Conservation (phyloP, 2,797 vertebrate genomes). For the Centroberyx gerrardi region DNA sequence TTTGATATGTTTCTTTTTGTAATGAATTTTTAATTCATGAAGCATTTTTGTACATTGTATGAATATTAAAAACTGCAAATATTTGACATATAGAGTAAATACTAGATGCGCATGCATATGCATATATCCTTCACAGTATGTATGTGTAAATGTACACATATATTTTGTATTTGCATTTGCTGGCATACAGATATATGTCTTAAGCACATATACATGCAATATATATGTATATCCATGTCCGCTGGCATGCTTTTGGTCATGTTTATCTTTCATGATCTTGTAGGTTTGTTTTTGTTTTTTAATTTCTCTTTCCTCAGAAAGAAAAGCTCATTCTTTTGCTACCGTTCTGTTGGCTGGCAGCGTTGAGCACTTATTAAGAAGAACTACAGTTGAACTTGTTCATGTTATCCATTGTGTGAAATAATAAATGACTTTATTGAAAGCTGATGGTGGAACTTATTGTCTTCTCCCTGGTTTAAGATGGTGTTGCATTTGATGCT, state of each 20-base stretch:
- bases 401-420: slow-evolving; percentile 99
- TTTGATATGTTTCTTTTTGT: slow-evolving; percentile 99
- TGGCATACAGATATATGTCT: slow-evolving; percentile 88
- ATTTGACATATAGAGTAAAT: slow-evolving; percentile 91
- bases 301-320: slow-evolving; percentile 88
- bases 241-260: slow-evolving; percentile 99
- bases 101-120: slow-evolving; percentile 89
- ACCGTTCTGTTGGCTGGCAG: slow-evolving; percentile 96
- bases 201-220: slow-evolving; percentile 88
- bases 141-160: slow-evolving; percentile 88
- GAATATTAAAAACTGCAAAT: slow-evolving; percentile 91
- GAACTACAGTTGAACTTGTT: slow-evolving; percentile 97
- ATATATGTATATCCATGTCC: slow-evolving; percentile 91
- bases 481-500: slow-evolving; percentile 17
- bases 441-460: slow-evolving; percentile 68
- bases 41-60: slow-evolving; percentile 99
- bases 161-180: slow-evolving; percentile 88
- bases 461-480: slow-evolving; percentile 48
- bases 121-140: slow-evolving; percentile 89
- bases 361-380: slow-evolving; percentile 98
- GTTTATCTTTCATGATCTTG: slow-evolving; percentile 98
- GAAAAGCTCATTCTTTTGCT: slow-evolving; percentile 97
- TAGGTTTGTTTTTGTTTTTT: slow-evolving; percentile 88
- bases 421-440: slow-evolving; percentile 95
- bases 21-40: slow-evolving; percentile 99